Percentiles rank a stretch among this genome's conserved stretches.
These are phyloP conservation scores for Tortrix viridana DNA, from an alignment of 2,888 invertebrate species.

Conservation along the genomic window DNA sequence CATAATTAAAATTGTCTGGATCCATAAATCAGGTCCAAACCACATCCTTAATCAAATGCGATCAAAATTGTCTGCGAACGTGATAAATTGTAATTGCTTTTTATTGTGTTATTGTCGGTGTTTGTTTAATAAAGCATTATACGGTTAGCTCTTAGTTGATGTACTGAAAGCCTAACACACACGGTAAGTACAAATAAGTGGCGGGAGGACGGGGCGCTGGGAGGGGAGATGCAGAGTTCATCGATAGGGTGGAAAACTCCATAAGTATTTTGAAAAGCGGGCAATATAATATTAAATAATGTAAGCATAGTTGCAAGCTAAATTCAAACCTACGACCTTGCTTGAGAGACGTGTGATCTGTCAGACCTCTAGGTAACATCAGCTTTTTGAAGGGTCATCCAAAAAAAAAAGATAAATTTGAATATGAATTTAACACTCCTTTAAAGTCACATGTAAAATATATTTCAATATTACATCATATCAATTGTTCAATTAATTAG, in stretches of 20 bases:
- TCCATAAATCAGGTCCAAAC: slow-evolving; percentile 42
- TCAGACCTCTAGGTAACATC: too few species aligned
- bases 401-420: too few species aligned
- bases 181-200: too few species aligned
- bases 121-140: slow-evolving; percentile 20
- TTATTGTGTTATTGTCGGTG: slow-evolving; percentile 29
- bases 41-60: slow-evolving; percentile 48
- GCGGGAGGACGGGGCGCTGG: too few species aligned
- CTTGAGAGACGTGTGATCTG: too few species aligned
- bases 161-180: background rate
- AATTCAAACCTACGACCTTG: too few species aligned
- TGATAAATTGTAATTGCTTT: slow-evolving; percentile 35
- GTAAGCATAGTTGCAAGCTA: too few species aligned
- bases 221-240: too few species aligned
- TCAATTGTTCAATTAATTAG: slow-evolving; percentile 28
- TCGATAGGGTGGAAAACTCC: too few species aligned
- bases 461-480: slow-evolving; percentile 2
- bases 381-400: too few species aligned
- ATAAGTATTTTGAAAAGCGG: too few species aligned
- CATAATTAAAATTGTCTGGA: slow-evolving; percentile 1
- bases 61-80: slow-evolving; percentile 46
- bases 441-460: background rate
- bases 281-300: too few species aligned
- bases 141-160: slow-evolving; percentile 1
- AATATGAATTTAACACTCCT: background rate